phyloP scores from a whole-genome alignment of 2,797 vertebrate genomes.

The Pogoniulus pusillus region DNA sequence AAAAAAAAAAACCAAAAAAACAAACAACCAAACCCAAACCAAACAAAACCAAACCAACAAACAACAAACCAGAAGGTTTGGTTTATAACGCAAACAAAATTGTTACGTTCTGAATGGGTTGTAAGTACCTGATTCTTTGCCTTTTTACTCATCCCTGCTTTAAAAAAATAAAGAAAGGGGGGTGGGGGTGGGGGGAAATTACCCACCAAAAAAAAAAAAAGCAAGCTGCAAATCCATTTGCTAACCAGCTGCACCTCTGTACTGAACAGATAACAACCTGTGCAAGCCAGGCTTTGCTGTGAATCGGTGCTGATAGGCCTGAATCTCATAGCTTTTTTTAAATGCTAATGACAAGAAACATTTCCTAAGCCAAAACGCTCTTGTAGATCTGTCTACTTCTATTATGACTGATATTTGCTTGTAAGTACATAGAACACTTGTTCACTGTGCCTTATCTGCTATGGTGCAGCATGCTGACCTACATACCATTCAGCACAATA shows the following conservation, averaged over 20 bases:
- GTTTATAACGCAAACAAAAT: constrained; percentile 91
- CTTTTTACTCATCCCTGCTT: constrained; percentile 97
- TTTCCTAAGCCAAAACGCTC: constrained; percentile 97
- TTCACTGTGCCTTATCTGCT: constrained; percentile 97
- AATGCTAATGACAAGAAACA: constrained; percentile 99
- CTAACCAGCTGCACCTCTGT: constrained; percentile 99
- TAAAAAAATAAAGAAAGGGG: constrained; percentile 97
- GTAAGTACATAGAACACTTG: constrained; percentile 99
- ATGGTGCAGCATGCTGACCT: constrained; percentile 99
- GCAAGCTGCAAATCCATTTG: constrained; percentile 99
- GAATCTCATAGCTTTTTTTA: constrained; percentile 99
- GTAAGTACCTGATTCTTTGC: constrained; percentile 98
- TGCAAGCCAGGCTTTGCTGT: constrained; percentile 96
- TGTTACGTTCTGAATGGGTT: constrained; percentile 92
- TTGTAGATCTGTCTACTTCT: constrained; percentile 99
- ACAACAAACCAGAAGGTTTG: constrained; percentile 84
- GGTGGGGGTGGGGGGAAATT: no score
- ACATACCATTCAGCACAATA: constrained; percentile 99
- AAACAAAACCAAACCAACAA: no score
- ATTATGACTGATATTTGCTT: constrained; percentile 99
- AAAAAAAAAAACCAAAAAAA: neutral
- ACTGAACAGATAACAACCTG: constrained; percentile 99
- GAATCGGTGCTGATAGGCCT: constrained; percentile 98
- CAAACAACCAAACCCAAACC: no score
- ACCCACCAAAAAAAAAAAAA: constrained; percentile 99